These are phyloP conservation scores for Umimayanthus chanpuru DNA, from an alignment of 92 coral and sea anemone genomes.

Conservation along the genomic window DNA sequence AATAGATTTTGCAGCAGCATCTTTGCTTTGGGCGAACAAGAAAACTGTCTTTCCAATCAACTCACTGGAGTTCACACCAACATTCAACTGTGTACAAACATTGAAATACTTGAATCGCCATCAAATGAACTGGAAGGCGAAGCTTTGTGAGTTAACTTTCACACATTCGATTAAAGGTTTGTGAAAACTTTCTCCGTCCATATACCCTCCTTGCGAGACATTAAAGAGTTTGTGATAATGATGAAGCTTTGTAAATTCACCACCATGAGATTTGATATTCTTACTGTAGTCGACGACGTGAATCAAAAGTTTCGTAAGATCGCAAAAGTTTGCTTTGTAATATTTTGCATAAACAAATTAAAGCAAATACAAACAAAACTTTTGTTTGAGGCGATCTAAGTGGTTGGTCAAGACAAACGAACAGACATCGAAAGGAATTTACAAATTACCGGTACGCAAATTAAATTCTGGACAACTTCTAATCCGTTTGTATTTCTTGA, in stretches of 20 bases:
- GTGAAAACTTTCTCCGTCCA: background rate
- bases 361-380: background rate
- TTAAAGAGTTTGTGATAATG: background rate
- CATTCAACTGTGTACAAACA: background rate
- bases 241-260: background rate
- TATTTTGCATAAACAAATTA: conserved; percentile 21
- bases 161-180: background rate
- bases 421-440: conserved; percentile 4
- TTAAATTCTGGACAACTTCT: conserved; percentile 1
- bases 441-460: background rate
- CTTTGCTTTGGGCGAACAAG: background rate
- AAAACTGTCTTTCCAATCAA: background rate
- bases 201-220: background rate
- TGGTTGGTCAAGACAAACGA: background rate
- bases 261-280: background rate
- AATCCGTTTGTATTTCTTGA: background rate
- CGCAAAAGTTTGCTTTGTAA: conserved; percentile 13
- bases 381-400: background rate
- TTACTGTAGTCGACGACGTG: background rate
- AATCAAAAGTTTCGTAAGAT: background rate
- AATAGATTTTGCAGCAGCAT: background rate
- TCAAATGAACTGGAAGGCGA: background rate
- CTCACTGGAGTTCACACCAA: background rate
- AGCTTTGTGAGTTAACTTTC: background rate
- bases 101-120: background rate